Conservation (phyloP, 2,113 vertebrate species). For the Grammomys dolichurus region DNA sequence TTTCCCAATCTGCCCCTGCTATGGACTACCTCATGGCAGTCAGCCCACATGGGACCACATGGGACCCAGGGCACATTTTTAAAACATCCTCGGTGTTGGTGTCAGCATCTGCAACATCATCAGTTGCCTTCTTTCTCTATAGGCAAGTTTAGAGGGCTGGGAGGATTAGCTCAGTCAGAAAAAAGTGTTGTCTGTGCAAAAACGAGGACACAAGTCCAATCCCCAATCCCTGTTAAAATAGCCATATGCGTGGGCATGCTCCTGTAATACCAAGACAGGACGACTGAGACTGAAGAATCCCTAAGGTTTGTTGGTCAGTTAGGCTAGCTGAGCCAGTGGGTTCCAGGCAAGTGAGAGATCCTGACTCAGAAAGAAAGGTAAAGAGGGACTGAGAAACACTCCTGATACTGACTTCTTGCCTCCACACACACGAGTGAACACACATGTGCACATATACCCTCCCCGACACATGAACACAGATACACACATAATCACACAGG, state of each 20-base stretch:
- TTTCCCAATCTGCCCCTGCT: background rate
- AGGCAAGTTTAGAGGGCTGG: background rate
- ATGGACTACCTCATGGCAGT: background rate
- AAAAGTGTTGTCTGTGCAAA: background rate
- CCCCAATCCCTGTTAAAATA: background rate
- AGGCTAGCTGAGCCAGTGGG: background rate
- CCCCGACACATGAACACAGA: background rate
- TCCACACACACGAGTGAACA: background rate
- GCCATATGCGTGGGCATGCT: too few relatives aligned
- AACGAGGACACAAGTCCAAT: too few relatives aligned
- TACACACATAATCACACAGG: background rate
- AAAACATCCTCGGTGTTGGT: background rate
- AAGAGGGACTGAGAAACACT: background rate
- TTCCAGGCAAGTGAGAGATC: background rate
- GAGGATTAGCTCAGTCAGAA: background rate
- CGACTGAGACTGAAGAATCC: background rate
- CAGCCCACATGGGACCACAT: fast-evolving
- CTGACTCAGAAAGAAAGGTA: background rate
- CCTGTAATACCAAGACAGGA: background rate
- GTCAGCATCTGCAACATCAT: too few relatives aligned
- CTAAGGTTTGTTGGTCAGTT: background rate
- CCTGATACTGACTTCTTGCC: background rate
- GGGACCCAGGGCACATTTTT: background rate
- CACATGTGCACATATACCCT: background rate
- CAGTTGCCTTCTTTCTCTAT: background rate